phyloP scores from a whole-genome alignment of 2,113 vertebrate genomes.

The Percina caprodes region DNA sequence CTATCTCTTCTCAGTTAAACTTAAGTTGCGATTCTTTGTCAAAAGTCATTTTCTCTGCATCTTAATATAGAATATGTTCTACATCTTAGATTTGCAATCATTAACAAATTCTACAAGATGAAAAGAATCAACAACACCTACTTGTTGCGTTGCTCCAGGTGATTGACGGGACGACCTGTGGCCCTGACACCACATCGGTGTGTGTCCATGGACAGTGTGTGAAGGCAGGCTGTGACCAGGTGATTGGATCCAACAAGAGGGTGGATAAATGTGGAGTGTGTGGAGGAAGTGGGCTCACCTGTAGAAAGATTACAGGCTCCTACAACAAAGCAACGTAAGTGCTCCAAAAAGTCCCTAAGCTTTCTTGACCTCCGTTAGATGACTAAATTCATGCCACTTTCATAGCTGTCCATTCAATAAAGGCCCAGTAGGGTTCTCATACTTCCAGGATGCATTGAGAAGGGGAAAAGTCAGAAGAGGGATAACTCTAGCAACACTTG shows the following conservation, averaged over 20 bases:
- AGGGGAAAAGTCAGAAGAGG: background rate
- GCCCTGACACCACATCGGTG: conserved; percentile 93
- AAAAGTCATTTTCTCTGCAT: background rate
- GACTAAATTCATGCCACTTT: background rate
- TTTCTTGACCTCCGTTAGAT: background rate
- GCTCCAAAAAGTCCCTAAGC: background rate
- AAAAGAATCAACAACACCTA: background rate
- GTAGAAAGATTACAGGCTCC: conserved; percentile 92
- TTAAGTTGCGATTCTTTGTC: no score
- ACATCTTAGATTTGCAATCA: background rate
- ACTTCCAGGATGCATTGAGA: background rate
- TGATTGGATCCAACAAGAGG: conserved; percentile 92
- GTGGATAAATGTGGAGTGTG: conserved; percentile 96
- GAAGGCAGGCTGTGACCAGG: conserved; percentile 95
- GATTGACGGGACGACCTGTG: conserved; percentile 93
- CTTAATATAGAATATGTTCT: background rate
- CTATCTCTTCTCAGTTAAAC: no score
- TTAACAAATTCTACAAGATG: no score
- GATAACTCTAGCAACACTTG: background rate
- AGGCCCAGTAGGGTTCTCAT: background rate
- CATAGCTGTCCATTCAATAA: background rate
- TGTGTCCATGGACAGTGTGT: conserved; percentile 97
- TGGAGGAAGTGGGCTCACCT: conserved; percentile 89
- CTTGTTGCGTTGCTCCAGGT: conserved; percentile 82
- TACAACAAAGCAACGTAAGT: conserved; percentile 87